Base-by-base conservation (phyloP, 2,797 vertebrate genomes). In the Margarornis squamiger region DNA sequence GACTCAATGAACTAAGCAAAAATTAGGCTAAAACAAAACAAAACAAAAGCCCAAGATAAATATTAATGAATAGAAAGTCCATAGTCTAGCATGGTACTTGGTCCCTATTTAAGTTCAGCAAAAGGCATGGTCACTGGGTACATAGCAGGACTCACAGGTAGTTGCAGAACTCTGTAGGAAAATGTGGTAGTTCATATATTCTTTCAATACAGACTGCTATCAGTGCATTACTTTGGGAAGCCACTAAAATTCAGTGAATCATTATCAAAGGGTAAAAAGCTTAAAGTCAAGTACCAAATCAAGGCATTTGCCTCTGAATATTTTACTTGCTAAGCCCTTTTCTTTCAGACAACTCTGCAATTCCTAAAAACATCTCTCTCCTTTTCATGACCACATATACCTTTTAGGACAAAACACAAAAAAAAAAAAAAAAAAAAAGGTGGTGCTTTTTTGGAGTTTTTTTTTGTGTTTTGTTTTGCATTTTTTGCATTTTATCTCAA, bases 81-180 rank as follows among this genome's bases (percentile, higher is more conserved):
- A 14, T 45, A 72, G 26, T 41, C 10, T 45, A 38, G 8, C 24
- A 36, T 10, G 52, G 61, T 30, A 36, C 48, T 66, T 49, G 21
- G 23, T 80, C 24, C 18, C 55, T 71, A 4, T 57, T 72, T 36
- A 41, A 36, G 48, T 20, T 57, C 34, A 16, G 41, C 19, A 87
- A 88, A 73, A 49, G 46, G 7, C 6, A 16, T 16, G 29, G 30
- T 14, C 8, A 1, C 10, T 43, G 62, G 67, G 74, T 46, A 14
- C n/a, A 1, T 15, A 68, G 30, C 22, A 38, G 61, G 32, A 45
- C 30, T 57, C 0, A 0, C 8, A 61, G 45, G 27, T 12, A 36
- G 26, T 32, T 71, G 61, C 68, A 87, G 49, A 74, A 30, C 5
- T 82, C 49, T 43, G 0, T 1, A 27, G 39, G n/a, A 26, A 91